phyloP scores from a whole-genome alignment of 64 coral and sea anemone genomes.

The Montipora sp. region DNA sequence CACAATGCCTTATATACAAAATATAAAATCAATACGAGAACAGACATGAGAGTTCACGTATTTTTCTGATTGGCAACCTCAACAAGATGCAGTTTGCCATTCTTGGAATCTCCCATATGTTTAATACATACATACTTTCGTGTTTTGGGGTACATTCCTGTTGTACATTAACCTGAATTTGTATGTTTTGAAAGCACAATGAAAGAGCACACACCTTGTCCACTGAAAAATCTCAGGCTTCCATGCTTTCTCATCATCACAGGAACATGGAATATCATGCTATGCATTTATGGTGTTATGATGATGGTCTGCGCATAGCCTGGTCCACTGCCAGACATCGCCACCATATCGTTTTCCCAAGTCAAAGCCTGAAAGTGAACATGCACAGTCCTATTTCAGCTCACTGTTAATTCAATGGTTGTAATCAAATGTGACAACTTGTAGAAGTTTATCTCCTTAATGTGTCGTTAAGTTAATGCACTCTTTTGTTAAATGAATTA shows the following conservation, averaged over 20 bases:
- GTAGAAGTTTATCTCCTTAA: not conserved
- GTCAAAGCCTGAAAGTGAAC: slow-evolving; percentile 27
- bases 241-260: slow-evolving; percentile 29
- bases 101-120: too few species aligned
- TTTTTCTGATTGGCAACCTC: too few species aligned
- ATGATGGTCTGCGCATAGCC: not conserved
- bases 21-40: too few species aligned
- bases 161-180: not conserved
- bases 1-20: too few species aligned
- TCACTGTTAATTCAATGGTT: not conserved
- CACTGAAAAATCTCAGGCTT: slow-evolving; percentile 23
- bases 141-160: not conserved
- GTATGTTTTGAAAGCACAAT: not conserved
- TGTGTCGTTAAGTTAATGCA: not conserved
- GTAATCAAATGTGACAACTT: not conserved
- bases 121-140: too few species aligned
- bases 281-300: too few species aligned
- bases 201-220: slow-evolving; percentile 44
- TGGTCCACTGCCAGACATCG: slow-evolving; percentile 24
- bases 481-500: not conserved
- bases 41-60: too few species aligned
- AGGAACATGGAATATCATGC: too few species aligned
- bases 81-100: too few species aligned
- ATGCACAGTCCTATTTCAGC: not conserved
- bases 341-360: slow-evolving; percentile 52